phyloP scores from a whole-genome alignment of 2,888 invertebrate genomes.

The Aelia acuminata region DNA sequence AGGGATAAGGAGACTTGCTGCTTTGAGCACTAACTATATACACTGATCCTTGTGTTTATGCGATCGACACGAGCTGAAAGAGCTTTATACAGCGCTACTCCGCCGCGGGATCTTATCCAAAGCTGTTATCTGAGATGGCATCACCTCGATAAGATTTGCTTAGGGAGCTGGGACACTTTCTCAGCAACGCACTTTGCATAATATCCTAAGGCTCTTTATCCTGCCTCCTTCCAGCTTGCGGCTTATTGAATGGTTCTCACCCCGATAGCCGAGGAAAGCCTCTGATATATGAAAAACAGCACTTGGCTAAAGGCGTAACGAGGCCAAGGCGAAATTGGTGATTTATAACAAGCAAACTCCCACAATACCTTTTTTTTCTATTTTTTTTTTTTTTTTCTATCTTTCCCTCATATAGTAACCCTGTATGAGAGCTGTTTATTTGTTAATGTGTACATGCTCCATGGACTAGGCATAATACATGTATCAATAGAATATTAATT shows the following conservation, averaged over 20 bases:
- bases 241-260: slow-evolving; percentile 33
- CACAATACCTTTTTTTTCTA: no score
- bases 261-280: neutral
- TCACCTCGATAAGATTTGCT: slow-evolving; percentile 32
- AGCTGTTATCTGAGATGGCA: slow-evolving; percentile 37
- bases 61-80: neutral
- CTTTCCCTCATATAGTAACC: no score
- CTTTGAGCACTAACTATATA: neutral
- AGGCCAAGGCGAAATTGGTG: neutral
- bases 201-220: slow-evolving; percentile 22
- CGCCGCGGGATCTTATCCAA: neutral
- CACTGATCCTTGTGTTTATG: neutral
- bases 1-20: neutral
- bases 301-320: neutral
- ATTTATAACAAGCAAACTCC: no score
- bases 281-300: slow-evolving; percentile 26
- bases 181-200: slow-evolving; percentile 38
- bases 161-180: slow-evolving; percentile 15
- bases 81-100: neutral
- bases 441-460: no score
- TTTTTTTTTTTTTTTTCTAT: no score
- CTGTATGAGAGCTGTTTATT: no score
- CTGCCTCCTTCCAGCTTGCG: neutral
- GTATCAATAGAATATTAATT: no score
- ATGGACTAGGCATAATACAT: no score